These are phyloP conservation scores for Leucophora obtusa DNA, from an alignment of 2,888 invertebrate species.

Conservation along the genomic window DNA sequence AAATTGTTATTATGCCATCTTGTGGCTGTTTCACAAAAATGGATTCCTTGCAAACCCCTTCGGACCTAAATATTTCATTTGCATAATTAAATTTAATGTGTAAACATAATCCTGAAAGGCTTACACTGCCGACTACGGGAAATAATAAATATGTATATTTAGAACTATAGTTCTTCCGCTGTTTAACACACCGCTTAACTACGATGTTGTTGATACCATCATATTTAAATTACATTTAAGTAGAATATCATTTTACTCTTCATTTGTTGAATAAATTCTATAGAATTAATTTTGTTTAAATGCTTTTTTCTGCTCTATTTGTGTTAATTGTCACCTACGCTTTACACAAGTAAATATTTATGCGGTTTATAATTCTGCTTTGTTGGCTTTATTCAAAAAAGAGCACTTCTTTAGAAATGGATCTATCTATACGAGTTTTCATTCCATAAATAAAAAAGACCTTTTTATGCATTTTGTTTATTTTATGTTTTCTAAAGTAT, in stretches of 20 bases:
- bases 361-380: neutral
- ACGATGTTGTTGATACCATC: too few species aligned
- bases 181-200: too few species aligned
- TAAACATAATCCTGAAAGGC: too few species aligned
- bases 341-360: slow-evolving; percentile 8
- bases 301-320: slow-evolving; percentile 57
- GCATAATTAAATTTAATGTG: too few species aligned
- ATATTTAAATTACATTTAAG: slow-evolving; percentile 33
- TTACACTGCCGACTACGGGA: too few species aligned
- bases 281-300: slow-evolving; percentile 43
- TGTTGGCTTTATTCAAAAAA: neutral
- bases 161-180: too few species aligned
- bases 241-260: slow-evolving; percentile 30
- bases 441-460: neutral
- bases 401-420: slow-evolving; percentile 19
- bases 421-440: neutral
- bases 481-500: neutral
- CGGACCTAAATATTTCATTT: too few species aligned
- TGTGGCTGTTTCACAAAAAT: too few species aligned
- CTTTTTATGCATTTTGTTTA: neutral
- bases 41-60: too few species aligned
- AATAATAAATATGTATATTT: too few species aligned
- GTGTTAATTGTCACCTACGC: slow-evolving; percentile 60
- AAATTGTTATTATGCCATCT: too few species aligned
- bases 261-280: slow-evolving; percentile 31